Base-by-base conservation (phyloP, 2,113 vertebrate genomes). In the Trichechus manatus region DNA sequence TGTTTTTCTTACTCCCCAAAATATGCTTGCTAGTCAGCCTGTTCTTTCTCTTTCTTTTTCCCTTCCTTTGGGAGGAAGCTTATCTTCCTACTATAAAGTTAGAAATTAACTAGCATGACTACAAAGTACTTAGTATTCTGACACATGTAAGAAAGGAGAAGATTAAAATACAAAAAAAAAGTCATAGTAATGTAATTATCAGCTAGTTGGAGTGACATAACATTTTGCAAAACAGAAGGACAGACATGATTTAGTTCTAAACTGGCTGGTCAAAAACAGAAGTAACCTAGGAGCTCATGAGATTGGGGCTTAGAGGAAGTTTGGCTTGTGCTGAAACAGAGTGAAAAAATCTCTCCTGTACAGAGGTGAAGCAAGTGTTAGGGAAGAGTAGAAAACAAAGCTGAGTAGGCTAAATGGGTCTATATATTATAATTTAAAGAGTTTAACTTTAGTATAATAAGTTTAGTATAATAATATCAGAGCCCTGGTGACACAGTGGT, bases 221-320 rank as follows among this genome's bases (percentile, higher is more conserved):
- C 13, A 89, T 83, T 94, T 89, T 84, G 9, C 64, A 94, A 95
- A 95, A 97, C 10, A 59, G 1, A 83, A 87, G 39, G 33, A 85
- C 5, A 70, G 13, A 47, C 17, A 86, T 61, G 47, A 83, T 61
- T 87, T 77, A 36, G 23, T 92, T 92, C 87, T 95, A 59, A 93
- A 90, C 44, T 80, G 61, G 75, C 50, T 19, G 77, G 59, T 91
- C 25, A 53, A 91, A 94, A 85, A 75, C 50, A 93, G 47, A 97
- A 93, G 50, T 91, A 89, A 95, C 22, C 81, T 31, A 74, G 6
- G 39, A 87, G 42, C 59, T 93, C 59, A 44, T 33, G 33, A 87
- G 44, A 92, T 1, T 84, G 39, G 19, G 89, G 64, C 44, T 90
- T 5, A 64, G 66, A 87, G 29, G 39, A 91, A 93, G 82, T 93